Evolutionary conservation across 2,113 vertebrate species (phyloP), one percentile per base, ranked within the genome.

Genomic region (Xyrauchen texanus): DNA sequence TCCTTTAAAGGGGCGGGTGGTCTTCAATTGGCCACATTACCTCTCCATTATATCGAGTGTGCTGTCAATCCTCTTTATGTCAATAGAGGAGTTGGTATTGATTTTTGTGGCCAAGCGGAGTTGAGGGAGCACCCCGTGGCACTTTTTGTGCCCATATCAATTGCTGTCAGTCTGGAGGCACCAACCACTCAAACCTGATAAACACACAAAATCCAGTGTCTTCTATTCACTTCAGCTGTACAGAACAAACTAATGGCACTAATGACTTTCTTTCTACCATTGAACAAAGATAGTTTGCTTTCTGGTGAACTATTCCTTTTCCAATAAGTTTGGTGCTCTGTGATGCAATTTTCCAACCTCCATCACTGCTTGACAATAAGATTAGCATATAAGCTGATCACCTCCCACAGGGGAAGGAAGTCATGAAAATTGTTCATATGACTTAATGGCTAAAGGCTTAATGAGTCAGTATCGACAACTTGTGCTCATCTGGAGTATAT

Each of bases 91-190:
- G 53, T n/a, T 10, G 21, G 5, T 52, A 84, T 84, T 47, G 82
- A 81, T 78, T 81, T 84, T 10, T 16, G 1, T 51, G 53, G 49
- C 49, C 21, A 34, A 34, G 21, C 21, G 21, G 21, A 34, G 21
- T 34, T 34, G 21, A 34, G 21, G 21, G 21, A 1, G 5, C 66
- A 60, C 51, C 68, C 16, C 52, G 10, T 16, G 15, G 64, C 57
- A 51, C 64, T 80, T 78, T 57, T 68, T 77, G 68, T 77, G 74
- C 68, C 63, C 45, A 4, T 66, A 77, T 83, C n/a, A 74, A 83
- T 80, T 34, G n/a, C 42, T 75, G 58, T 58, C 34, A 51, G 34
- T 44, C 49, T 0, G 16, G 62, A 49, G 70, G 46, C 10, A 62
- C 13, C 44, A n/a, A 45, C 16, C 61, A 42, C 51, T 34, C 21